Evolutionary conservation across 2,888 invertebrate species (phyloP).

Genomic region (Chrysotoxum bicinctum): DNA sequence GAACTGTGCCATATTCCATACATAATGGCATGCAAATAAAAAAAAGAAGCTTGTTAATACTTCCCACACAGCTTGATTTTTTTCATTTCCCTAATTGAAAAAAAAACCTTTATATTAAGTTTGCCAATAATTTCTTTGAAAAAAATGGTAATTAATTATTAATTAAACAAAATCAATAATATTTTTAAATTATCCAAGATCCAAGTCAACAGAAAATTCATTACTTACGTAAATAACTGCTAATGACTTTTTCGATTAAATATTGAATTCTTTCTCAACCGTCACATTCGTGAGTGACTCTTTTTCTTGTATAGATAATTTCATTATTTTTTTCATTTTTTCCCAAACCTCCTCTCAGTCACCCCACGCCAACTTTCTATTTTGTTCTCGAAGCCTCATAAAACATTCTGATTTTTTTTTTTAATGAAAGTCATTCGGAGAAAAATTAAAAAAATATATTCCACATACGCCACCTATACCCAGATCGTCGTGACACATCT

Average conservation of each 20-base stretch:
- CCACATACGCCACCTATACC: constrained; percentile 43
- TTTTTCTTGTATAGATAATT: neutral
- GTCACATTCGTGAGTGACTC: neutral
- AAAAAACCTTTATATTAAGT: too few species aligned
- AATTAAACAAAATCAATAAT: too few species aligned
- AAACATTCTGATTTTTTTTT: neutral
- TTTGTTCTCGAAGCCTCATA: neutral
- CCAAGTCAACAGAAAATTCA: too few species aligned
- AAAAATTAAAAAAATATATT: neutral
- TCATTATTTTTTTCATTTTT: neutral
- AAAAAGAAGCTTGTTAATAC: too few species aligned
- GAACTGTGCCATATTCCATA: too few species aligned
- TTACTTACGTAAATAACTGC: neutral
- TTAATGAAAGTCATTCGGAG: neutral
- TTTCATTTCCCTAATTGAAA: too few species aligned
- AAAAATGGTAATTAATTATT: too few species aligned
- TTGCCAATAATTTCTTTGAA: too few species aligned
- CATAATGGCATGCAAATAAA: too few species aligned
- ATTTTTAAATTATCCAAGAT: too few species aligned
- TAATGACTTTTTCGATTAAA: neutral
- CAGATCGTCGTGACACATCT: too few species aligned
- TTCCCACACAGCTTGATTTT: too few species aligned
- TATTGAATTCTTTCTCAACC: neutral
- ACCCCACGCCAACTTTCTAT: neutral
- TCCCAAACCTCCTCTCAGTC: neutral